A percentile compares a stretch with the other conserved stretches of the same genome.
Evolutionary conservation across 2,797 vertebrate species (phyloP).

Genomic region (Lepilemur septentrionalis): DNA sequence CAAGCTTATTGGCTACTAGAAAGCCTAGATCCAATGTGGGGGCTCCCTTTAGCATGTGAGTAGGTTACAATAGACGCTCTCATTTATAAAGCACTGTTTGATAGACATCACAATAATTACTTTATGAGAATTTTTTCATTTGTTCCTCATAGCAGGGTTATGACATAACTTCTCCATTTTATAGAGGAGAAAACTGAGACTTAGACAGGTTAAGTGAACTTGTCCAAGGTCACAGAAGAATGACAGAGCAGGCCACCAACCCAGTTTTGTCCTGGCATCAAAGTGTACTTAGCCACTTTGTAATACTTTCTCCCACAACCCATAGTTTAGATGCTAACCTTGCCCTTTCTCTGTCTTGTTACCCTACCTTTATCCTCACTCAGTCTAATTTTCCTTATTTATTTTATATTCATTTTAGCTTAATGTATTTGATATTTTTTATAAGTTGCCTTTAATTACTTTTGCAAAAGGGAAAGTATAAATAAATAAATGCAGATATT

Average conservation of each 20-base stretch:
- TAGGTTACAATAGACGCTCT: background rate
- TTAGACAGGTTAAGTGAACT: background rate
- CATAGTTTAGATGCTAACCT: background rate
- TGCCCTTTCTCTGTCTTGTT: background rate
- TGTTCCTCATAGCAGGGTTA: background rate
- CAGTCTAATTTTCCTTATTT: background rate
- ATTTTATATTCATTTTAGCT: background rate
- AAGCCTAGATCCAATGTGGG: background rate
- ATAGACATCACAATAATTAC: background rate
- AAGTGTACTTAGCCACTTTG: background rate
- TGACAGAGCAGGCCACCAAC: background rate
- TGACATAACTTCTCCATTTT: background rate
- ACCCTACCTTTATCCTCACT: background rate
- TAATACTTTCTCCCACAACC: rapidly evolving
- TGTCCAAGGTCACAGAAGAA: background rate
- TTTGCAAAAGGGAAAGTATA: background rate
- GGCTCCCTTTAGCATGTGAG: background rate
- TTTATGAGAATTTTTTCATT: background rate
- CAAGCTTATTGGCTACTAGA: background rate
- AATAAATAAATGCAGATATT: background rate
- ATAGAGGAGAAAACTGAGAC: background rate
- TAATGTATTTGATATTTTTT: background rate
- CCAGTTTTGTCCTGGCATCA: background rate
- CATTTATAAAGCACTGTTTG: background rate
- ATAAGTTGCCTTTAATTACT: background rate